These are phyloP conservation scores for Cynocephalus volans DNA, from an alignment of 2,113 vertebrate genomes.

Conservation along the genomic window DNA sequence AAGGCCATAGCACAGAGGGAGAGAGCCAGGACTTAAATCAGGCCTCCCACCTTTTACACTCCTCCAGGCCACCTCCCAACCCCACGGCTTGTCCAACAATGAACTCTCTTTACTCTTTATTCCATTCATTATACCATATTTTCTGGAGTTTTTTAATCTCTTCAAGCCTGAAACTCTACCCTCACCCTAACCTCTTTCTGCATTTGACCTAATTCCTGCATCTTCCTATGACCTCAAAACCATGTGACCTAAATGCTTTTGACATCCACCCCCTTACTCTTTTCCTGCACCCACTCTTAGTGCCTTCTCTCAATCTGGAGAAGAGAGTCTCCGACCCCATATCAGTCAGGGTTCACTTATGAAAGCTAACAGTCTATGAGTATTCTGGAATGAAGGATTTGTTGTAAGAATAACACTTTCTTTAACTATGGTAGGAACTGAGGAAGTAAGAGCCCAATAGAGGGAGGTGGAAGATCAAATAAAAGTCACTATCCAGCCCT, in stretches of 20 bases:
- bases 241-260: not conserved
- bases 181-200: not conserved
- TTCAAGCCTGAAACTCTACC: not conserved
- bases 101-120: not conserved
- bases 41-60: not conserved
- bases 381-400: not conserved
- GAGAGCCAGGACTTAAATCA: not conserved
- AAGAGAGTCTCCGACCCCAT: not conserved
- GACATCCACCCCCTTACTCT: not conserved
- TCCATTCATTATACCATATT: not conserved
- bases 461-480: not conserved
- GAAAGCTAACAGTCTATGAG: not conserved
- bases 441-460: not conserved
- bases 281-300: not conserved
- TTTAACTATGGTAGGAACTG: not conserved
- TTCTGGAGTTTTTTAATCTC: not conserved
- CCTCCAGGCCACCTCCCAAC: not conserved
- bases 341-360: not conserved
- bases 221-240: not conserved
- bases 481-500: not conserved
- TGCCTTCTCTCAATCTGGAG: not conserved
- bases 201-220: not conserved
- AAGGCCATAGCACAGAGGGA: not conserved
- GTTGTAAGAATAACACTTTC: not conserved
- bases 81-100: not conserved